A percentile compares a stretch with the other conserved stretches of the same genome.
Evolutionary conservation across 2,888 invertebrate species (phyloP).

Genomic region (Noctua janthina): DNA sequence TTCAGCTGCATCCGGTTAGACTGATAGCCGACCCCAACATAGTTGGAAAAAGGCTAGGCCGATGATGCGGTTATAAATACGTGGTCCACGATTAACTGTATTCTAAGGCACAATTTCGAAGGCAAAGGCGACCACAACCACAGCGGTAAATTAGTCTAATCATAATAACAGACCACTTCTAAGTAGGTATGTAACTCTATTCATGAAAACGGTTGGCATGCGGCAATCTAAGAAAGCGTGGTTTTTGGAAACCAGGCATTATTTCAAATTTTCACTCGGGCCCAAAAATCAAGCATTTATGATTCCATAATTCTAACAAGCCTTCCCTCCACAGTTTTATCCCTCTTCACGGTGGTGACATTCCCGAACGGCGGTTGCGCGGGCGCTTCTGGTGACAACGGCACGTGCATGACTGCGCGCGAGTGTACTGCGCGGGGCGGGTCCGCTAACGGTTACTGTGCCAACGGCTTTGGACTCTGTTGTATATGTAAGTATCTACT

Average conservation of each 20-base stretch:
- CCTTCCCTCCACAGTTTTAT: conserved; percentile 91
- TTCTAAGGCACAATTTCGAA: not conserved
- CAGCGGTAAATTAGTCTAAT: not conserved
- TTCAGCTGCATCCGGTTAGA: too few species aligned
- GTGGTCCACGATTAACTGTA: not conserved
- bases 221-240: not conserved
- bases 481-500: conserved; percentile 92
- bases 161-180: not conserved
- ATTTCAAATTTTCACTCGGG: not conserved
- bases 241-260: not conserved
- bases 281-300: not conserved
- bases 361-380: conserved; percentile 94
- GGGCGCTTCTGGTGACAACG: conserved; percentile 94
- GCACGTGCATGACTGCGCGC: conserved; percentile 93
- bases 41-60: too few species aligned
- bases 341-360: conserved; percentile 94
- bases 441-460: conserved; percentile 94
- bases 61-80: not conserved
- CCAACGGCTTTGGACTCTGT: conserved; percentile 94
- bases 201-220: not conserved
- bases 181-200: not conserved
- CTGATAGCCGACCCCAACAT: too few species aligned
- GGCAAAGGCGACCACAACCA: not conserved
- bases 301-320: not conserved
- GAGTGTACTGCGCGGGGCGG: conserved; percentile 94